phyloP scores from a whole-genome alignment of 2,888 invertebrate genomes.

The Magallana nippona region DNA sequence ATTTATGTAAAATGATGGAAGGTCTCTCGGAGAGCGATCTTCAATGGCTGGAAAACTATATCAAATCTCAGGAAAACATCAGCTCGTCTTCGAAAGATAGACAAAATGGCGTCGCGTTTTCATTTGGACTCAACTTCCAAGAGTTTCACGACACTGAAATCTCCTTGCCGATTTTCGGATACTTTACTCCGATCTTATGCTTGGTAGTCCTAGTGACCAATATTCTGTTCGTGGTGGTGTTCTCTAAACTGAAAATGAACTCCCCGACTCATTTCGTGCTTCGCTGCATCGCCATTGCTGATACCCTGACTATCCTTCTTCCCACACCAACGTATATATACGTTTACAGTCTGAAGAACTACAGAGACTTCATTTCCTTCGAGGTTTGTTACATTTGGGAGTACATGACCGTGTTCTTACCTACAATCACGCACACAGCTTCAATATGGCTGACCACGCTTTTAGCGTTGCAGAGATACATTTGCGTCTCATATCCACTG shows the following conservation, averaged over 20 bases:
- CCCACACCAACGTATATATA: constrained; percentile 39
- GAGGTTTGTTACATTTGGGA: constrained; percentile 39
- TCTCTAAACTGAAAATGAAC: constrained; percentile 40
- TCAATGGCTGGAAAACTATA: background rate
- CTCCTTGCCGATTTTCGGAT: constrained; percentile 35
- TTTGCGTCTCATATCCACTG: constrained; percentile 41
- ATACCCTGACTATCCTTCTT: constrained; percentile 39
- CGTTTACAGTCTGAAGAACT: constrained; percentile 34
- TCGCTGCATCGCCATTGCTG: constrained; percentile 35
- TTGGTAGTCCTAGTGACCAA: constrained; percentile 41
- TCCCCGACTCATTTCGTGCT: constrained; percentile 44
- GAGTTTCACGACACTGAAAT: constrained; percentile 24
- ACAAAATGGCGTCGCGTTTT: background rate
- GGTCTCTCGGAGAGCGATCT: background rate
- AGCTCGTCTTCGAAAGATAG: background rate
- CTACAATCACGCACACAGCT: constrained; percentile 41
- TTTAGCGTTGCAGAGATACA: constrained; percentile 41
- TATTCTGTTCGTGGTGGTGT: constrained; percentile 32
- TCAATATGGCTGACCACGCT: constrained; percentile 42
- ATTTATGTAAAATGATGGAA: background rate
- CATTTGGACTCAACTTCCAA: constrained; percentile 13
- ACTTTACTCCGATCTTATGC: constrained; percentile 32
- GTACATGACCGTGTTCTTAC: constrained; percentile 31
- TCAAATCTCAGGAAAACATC: constrained; percentile 4
- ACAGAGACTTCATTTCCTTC: constrained; percentile 34